Evolutionary conservation across 2,888 invertebrate species (phyloP).

Genomic region (Dichetophora obliterata): DNA sequence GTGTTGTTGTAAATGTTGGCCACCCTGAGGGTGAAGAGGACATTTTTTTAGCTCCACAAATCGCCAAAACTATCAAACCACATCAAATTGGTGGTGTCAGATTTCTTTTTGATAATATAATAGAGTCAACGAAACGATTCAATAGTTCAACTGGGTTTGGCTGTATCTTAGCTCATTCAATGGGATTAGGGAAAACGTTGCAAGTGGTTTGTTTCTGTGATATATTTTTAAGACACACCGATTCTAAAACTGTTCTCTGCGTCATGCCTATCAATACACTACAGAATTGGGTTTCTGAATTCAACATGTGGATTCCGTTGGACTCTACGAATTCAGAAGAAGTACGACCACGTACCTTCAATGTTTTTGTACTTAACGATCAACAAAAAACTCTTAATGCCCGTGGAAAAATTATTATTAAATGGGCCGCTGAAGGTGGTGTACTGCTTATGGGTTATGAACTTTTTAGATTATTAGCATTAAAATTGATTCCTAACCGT

Average conservation of each 20-base stretch:
- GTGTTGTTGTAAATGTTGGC: slow-evolving; percentile 93
- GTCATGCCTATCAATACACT: slow-evolving; percentile 99
- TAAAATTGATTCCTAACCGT: slow-evolving; percentile 75
- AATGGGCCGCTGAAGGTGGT: slow-evolving; percentile 91
- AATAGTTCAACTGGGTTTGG: slow-evolving; percentile 93
- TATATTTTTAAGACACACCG: slow-evolving; percentile 91
- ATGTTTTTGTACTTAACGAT: slow-evolving; percentile 92
- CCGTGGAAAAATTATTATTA: slow-evolving; percentile 86
- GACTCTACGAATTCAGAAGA: slow-evolving; percentile 77
- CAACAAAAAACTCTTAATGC: slow-evolving; percentile 92
- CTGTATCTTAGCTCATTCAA: slow-evolving; percentile 97
- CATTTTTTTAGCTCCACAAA: slow-evolving; percentile 91
- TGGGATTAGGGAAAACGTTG: slow-evolving; percentile 99
- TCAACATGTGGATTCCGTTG: slow-evolving; percentile 95
- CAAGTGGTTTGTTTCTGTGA: slow-evolving; percentile 97
- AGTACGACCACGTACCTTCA: slow-evolving; percentile 85
- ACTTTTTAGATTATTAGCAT: slow-evolving; percentile 89
- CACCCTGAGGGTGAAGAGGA: slow-evolving; percentile 92
- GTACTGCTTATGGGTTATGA: slow-evolving; percentile 98
- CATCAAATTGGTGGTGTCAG: slow-evolving; percentile 97
- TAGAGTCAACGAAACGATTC: slow-evolving; percentile 92
- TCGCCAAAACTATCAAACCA: slow-evolving; percentile 92
- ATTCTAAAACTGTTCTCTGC: slow-evolving; percentile 89
- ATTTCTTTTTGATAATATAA: slow-evolving; percentile 96
- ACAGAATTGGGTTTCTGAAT: slow-evolving; percentile 97